These are phyloP conservation scores for Poliocrania exsul DNA, from an alignment of 2,797 vertebrate species.

Conservation along the genomic window DNA sequence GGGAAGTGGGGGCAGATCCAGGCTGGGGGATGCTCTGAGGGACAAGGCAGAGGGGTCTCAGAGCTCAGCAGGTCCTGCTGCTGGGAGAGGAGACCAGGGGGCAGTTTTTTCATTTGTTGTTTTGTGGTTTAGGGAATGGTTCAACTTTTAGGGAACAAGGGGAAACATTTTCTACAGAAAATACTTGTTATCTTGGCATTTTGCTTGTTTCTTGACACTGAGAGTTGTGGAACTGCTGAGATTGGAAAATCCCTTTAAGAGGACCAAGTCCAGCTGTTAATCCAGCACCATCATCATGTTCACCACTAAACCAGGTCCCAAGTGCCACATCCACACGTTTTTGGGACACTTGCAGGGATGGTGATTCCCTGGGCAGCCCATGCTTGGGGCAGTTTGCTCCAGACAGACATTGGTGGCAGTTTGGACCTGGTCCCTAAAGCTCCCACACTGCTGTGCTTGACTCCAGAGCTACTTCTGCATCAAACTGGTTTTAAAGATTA, in stretches of 20 bases:
- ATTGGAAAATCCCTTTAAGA: neutral
- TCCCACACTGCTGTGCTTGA: neutral
- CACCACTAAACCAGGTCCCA: neutral
- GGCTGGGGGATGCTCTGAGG: neutral
- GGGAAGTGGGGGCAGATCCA: accelerated
- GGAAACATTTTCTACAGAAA: neutral
- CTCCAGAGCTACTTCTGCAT: neutral
- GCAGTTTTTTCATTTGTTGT: neutral
- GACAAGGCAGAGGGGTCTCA: neutral
- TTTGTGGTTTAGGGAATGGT: neutral
- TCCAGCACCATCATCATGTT: neutral
- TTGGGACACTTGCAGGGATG: neutral
- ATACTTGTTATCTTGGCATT: neutral
- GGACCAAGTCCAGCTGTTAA: neutral
- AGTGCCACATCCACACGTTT: neutral
- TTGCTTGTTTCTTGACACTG: neutral
- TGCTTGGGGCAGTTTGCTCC: neutral
- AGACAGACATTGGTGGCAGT: neutral
- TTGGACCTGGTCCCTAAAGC: neutral
- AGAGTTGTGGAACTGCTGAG: neutral
- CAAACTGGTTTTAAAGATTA: neutral
- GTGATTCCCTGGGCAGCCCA: neutral
- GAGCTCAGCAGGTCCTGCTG: accelerated
- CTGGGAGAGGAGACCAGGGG: no score
- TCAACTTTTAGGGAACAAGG: neutral